These are phyloP conservation scores for Manduca sexta DNA, from an alignment of 1,140 invertebrate genomes.

Conservation along the genomic window DNA sequence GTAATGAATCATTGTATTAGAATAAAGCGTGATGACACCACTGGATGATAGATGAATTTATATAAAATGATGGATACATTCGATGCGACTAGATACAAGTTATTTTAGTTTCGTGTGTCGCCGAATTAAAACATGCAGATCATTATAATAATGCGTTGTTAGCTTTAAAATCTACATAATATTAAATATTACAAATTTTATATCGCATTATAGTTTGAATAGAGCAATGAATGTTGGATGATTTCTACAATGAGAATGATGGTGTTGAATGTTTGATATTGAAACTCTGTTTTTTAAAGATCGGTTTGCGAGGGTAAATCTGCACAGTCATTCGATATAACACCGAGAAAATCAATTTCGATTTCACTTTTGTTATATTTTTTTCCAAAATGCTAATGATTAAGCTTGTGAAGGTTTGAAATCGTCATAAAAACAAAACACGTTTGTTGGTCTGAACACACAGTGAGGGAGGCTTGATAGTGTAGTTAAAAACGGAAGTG, in stretches of 20 bases:
- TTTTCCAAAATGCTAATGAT: too few relatives aligned
- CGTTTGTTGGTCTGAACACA: neutral
- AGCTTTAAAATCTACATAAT: neutral
- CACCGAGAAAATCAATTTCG: too few relatives aligned
- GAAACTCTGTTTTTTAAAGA: neutral
- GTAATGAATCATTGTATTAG: too few relatives aligned
- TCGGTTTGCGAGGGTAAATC: neutral
- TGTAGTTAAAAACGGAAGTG: slow-evolving; percentile 31
- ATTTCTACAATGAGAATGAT: neutral
- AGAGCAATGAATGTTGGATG: neutral
- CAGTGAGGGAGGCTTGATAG: neutral
- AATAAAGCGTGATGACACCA: too few relatives aligned
- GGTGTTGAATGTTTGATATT: neutral
- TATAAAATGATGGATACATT: too few relatives aligned
- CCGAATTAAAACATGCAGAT: too few relatives aligned
- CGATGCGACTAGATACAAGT: too few relatives aligned
- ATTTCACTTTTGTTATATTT: too few relatives aligned
- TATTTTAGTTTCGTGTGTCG: too few relatives aligned
- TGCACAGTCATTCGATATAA: neutral
- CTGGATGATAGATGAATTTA: too few relatives aligned
- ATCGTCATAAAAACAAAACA: neutral
- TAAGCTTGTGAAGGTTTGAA: too few relatives aligned
- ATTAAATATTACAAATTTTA: neutral
- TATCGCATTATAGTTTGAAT: neutral
- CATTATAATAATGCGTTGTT: too few relatives aligned